These are phyloP conservation scores for Eonycteris spelaea DNA, from an alignment of 2,113 vertebrate genomes.

Conservation along the genomic window DNA sequence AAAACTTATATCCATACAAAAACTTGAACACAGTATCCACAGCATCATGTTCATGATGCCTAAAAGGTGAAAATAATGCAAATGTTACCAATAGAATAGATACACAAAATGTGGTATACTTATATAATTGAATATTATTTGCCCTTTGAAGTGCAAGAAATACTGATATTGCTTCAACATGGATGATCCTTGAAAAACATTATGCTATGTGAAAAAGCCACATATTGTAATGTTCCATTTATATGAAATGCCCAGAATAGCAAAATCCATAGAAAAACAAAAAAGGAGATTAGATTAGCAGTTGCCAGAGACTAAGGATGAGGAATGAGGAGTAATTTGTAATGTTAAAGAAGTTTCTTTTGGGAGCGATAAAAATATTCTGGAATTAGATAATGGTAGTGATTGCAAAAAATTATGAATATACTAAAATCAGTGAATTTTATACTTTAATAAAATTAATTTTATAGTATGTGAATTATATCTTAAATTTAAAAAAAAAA, in stretches of 20 bases:
- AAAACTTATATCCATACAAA: not conserved
- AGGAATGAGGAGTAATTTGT: not conserved
- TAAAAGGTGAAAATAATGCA: too few species aligned
- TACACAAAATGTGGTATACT: too few species aligned
- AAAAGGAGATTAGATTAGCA: not conserved
- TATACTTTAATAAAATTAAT: not conserved
- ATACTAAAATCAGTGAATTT: not conserved
- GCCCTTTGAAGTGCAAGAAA: not conserved
- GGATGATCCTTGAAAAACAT: too few species aligned
- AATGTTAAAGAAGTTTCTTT: not conserved
- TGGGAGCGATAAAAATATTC: not conserved
- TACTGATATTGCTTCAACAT: not conserved
- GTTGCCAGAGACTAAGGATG: not conserved
- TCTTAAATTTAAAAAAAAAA: not conserved
- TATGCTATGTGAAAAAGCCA: too few species aligned
- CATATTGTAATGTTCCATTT: not conserved
- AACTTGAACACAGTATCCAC: not conserved
- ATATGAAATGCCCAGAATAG: not conserved
- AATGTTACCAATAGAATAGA: too few species aligned
- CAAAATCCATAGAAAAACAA: slow-evolving; percentile 6
- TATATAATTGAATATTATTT: not conserved
- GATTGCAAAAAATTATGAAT: not conserved
- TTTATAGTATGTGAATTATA: not conserved
- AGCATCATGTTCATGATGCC: too few species aligned
- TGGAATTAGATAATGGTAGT: not conserved